These are phyloP conservation scores for Monoplex corrugatus DNA, from an alignment of 2,888 invertebrate species.

Conservation along the genomic window DNA sequence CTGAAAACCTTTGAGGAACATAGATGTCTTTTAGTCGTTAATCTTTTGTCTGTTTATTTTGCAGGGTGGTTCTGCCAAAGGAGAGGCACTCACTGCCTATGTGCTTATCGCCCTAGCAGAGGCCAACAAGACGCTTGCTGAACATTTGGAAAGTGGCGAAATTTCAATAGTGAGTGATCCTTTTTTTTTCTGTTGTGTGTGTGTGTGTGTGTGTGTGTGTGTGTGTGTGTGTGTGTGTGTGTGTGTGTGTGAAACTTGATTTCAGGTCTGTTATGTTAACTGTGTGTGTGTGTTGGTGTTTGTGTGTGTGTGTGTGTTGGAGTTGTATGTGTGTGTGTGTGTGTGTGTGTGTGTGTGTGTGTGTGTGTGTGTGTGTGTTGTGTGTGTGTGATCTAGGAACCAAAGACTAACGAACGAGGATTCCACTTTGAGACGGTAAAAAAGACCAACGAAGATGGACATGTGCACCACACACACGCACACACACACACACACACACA, in stretches of 20 bases:
- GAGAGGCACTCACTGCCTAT: slow-evolving; percentile 91
- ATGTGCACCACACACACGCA: not conserved
- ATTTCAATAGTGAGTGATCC: no score
- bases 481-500: not conserved
- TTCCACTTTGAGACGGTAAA: no score
- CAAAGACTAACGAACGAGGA: no score
- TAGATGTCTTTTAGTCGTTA: not conserved
- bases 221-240: not conserved
- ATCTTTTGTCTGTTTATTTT: slow-evolving; percentile 40
- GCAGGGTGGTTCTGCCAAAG: slow-evolving; percentile 86
- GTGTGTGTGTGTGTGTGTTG: not conserved
- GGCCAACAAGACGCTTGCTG: slow-evolving; percentile 63
- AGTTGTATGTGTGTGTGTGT: not conserved
- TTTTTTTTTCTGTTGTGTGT: not conserved
- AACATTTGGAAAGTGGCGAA: no score
- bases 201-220: not conserved
- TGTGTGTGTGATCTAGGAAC: not conserved
- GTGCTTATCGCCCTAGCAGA: slow-evolving; percentile 90
- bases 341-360: not conserved
- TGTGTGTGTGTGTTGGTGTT: not conserved
- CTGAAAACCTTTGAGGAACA: not conserved
- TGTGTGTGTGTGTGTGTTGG: not conserved
- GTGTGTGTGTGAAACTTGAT: not conserved
- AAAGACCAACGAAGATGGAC: not conserved
- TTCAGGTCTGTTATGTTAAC: not conserved